Evolutionary conservation across 2,797 vertebrate genomes (phyloP).

Genomic region (Leptoclinus maculatus): DNA sequence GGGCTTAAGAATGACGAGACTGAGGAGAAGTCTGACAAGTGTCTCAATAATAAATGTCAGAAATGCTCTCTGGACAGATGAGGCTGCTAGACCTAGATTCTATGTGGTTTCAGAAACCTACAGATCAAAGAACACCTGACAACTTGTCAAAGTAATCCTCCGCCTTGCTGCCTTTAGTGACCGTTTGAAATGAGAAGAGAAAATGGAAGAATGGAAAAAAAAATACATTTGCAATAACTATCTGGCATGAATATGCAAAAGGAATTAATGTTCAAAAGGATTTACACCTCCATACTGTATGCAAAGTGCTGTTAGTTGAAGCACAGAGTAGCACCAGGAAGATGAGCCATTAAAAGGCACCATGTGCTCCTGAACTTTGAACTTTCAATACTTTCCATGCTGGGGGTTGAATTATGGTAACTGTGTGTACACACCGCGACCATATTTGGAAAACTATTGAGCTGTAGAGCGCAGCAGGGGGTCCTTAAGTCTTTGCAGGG

Average conservation of each 20-base stretch:
- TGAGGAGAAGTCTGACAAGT: neutral
- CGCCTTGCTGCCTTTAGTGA: neutral
- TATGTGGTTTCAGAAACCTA: neutral
- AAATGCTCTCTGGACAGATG: neutral
- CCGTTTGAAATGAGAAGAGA: constrained; percentile 7
- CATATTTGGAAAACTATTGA: constrained; percentile 56
- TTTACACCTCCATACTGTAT: neutral
- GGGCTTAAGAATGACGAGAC: neutral
- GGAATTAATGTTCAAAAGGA: constrained; percentile 4
- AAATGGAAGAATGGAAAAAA: neutral
- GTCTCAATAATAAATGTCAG: constrained; percentile 5
- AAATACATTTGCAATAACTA: neutral
- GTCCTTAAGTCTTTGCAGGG: constrained; percentile 65
- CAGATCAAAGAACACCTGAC: constrained; percentile 11
- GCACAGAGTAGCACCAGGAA: neutral
- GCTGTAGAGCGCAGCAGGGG: constrained; percentile 61
- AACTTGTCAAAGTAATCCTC: constrained; percentile 16
- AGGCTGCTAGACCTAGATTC: neutral
- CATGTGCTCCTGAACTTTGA: constrained; percentile 57
- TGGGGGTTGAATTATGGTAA: constrained; percentile 42
- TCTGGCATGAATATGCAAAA: constrained; percentile 5
- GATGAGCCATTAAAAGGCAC: constrained; percentile 34
- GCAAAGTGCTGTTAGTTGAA: neutral
- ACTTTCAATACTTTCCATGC: constrained; percentile 26
- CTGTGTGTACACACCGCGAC: constrained; percentile 35